Evolutionary conservation across 2,113 vertebrate species (phyloP), one percentile per base, ranked within the genome.

Genomic region (Hemichromis elongatus): DNA sequence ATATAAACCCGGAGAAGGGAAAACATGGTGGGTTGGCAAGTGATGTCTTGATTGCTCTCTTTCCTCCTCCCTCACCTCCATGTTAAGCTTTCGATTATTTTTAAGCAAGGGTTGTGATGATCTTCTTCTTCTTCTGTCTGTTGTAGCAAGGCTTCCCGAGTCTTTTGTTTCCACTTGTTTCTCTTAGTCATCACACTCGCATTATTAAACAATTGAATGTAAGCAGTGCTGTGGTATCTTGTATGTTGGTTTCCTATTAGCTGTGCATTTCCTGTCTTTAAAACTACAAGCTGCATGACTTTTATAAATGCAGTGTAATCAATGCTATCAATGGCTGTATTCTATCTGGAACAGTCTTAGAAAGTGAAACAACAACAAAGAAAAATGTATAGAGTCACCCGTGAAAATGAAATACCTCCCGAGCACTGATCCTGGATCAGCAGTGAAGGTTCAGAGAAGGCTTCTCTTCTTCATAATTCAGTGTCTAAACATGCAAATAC

Each of bases 401-500:
- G 8, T 61, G 61, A 81, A 88, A 91, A 86, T 82, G 3, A 63
- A 92, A 87, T 63, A 63, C 26, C 81, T 70, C 42, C 68, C 50
- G 7, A 80, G 81, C 77, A 19, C 19, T 50, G 73, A 84, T 85
- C 84, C 79, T 77, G 19, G 79, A 81, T 75, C 56, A 82, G 68
- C 24, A 18, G 37, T 24, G 12, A 83, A 55, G 12, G 55, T 11
- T 81, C 50, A 16, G 54, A 47, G 57, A 70, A 33, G 56, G 42
- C 35, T 70, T 57, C 77, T 82, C 42, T 54, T 81, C 81, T 77
- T 42, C 56, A 54, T 26, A 56, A 18, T 26, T 66, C 30, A 26
- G 3, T 26, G 21, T 89, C 85, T 86, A 77, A 84, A 80, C 47
- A 26, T 10, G 45, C 55, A 91, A 88, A 89, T 57, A 78, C 28